A percentile compares a stretch with the other conserved stretches of the same genome.
Conservation (phyloP, 2,888 invertebrate genomes). For the Hypolimnas misippus region DNA sequence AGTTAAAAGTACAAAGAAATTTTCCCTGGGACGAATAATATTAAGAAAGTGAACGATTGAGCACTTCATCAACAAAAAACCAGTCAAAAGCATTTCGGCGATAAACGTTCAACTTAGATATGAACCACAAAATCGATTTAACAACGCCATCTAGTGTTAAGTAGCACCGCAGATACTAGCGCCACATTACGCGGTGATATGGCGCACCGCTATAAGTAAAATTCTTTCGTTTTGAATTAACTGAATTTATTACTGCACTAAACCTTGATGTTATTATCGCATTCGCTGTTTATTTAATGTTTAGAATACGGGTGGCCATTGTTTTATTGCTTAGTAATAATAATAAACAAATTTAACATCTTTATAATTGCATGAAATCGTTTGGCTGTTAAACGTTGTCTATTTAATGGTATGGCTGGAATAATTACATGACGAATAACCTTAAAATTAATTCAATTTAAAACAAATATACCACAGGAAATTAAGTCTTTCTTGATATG, state of each 20-base stretch:
- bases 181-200: constrained; percentile 48
- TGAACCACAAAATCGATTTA: constrained; percentile 40
- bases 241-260: not conserved
- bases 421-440: not conserved
- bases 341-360: not conserved
- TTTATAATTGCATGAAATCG: not conserved
- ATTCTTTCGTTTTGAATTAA: not conserved
- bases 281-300: not conserved
- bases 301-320: not conserved
- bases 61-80: not conserved
- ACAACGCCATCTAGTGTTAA: constrained; percentile 69
- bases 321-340: not conserved
- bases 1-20: too few relatives aligned
- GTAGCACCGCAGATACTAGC: constrained; percentile 51
- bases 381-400: not conserved
- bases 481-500: too few relatives aligned
- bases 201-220: not conserved
- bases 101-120: constrained; percentile 6
- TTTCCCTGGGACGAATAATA: too few relatives aligned
- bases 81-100: too few relatives aligned
- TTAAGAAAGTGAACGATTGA: not conserved
- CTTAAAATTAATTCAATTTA: too few relatives aligned
- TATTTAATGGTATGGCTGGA: not conserved
- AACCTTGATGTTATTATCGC: not conserved
- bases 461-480: too few relatives aligned